Evolutionary conservation across 2,888 invertebrate genomes (phyloP), one percentile per base, ranked within the genome.

Genomic region (Laspeyria flexula): DNA sequence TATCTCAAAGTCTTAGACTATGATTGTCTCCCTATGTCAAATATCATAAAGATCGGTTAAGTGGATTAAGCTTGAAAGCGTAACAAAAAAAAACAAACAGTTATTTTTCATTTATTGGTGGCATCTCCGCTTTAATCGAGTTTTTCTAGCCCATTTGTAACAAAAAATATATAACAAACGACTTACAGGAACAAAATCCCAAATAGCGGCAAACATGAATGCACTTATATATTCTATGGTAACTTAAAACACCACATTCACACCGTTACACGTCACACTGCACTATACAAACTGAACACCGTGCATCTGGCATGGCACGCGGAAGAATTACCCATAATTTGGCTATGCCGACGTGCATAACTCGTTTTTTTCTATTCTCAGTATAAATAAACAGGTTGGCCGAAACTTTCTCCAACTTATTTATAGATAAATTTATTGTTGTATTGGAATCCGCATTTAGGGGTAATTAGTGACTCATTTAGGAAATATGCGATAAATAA

Each of bases 251-350:
- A 30, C 4, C n/a, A 12, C 30, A n/a, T 11, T 30, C 11, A 30
- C 11, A n/a, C n/a, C n/a, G n/a, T n/a, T n/a, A n/a, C n/a, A n/a
- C n/a, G n/a, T n/a, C n/a, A 0, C 9, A 29, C 34, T 40, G 39
- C 33, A 39, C 49, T 27, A 16, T 5, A 15, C 2, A 6, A 29
- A 30, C 34, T 30, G n/a, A 23, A 30, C 23, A 12, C n/a, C 10
- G 4, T 7, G 35, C 7, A 23, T 5, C 2, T 5, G 18, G 21
- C 7, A 10, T 30, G 12, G 13, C 30, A 47, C 27, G 34, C 42
- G 57, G 59, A 65, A 55, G 6, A 18, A 40, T 52, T 42, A 21
- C 3, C 41, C 41, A 60, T 43, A 51, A 60, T 16, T 45, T 21
- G 16, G 23, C 27, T 49, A 27, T 41, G 35, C 16, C 37, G 39